Conservation (phyloP, 2,797 vertebrate species). For the Peromyscus attwateri region DNA sequence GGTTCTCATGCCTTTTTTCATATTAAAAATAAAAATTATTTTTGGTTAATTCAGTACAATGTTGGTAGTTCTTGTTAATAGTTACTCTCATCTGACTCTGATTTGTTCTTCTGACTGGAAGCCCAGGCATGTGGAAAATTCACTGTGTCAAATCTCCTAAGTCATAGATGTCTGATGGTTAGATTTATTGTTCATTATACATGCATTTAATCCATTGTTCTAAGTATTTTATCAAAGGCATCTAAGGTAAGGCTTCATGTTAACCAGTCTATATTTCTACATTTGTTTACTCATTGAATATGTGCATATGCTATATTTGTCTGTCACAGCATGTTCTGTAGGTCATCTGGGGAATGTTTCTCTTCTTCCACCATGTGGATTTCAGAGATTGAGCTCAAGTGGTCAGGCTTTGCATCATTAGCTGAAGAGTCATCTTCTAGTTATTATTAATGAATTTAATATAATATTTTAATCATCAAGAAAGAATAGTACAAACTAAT, state of each 20-base stretch:
- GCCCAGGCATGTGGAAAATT: not conserved
- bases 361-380: not conserved
- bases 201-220: not conserved
- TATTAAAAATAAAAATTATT: not conserved
- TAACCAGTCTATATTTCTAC: not conserved
- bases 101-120: not conserved
- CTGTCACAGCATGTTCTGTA: not conserved
- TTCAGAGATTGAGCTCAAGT: not conserved
- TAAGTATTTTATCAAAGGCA: not conserved
- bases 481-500: not conserved
- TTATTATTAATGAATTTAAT: not conserved
- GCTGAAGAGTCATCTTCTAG: not conserved
- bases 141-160: not conserved
- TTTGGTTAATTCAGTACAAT: not conserved
- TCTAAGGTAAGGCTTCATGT: not conserved
- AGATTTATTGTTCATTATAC: not conserved
- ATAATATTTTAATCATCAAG: not conserved
- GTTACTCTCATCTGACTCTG: not conserved
- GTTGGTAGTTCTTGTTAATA: not conserved
- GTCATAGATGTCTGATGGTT: not conserved
- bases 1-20: not conserved
- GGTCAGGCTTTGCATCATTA: not conserved
- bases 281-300: not conserved
- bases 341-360: not conserved
- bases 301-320: not conserved